Evolutionary conservation across 2,797 vertebrate species (phyloP).

Genomic region (Morus bassanus): DNA sequence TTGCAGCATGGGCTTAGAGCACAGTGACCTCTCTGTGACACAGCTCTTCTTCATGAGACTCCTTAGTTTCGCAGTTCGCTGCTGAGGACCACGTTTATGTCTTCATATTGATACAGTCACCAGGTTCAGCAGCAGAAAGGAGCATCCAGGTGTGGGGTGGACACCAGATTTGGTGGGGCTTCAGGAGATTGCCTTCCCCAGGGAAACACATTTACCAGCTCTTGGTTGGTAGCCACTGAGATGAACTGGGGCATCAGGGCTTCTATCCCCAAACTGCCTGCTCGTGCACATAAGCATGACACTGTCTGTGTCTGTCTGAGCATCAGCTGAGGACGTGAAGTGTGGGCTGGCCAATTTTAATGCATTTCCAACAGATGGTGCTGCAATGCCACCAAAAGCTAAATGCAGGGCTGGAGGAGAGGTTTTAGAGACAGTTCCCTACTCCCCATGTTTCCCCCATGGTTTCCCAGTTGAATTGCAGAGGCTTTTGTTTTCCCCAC

Average conservation of each 20-base stretch:
- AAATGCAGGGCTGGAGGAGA: fast-evolving
- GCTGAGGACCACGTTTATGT: background rate
- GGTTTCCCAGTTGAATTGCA: background rate
- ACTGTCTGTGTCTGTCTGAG: background rate
- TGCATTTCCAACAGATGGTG: conserved; percentile 35
- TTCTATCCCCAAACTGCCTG: fast-evolving
- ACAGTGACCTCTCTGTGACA: background rate
- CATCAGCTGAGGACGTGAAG: background rate
- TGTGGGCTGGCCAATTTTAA: background rate
- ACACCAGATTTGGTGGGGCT: background rate
- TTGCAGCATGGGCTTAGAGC: fast-evolving
- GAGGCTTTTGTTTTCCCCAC: background rate
- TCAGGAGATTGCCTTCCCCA: background rate
- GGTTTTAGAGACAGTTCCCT: fast-evolving
- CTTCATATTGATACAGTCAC: fast-evolving
- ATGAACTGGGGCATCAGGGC: fast-evolving
- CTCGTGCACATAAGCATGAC: fast-evolving
- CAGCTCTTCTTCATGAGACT: background rate
- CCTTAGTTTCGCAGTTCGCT: background rate
- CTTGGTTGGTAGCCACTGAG: background rate
- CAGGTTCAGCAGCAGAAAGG: background rate
- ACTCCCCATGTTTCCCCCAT: fast-evolving
- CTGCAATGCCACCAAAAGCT: background rate
- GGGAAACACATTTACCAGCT: background rate
- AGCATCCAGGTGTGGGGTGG: background rate